Percentiles rank a stretch among this genome's conserved stretches.
Conservation (phyloP, 1,140 invertebrate genomes). For the Matsumurasca onukii region DNA sequence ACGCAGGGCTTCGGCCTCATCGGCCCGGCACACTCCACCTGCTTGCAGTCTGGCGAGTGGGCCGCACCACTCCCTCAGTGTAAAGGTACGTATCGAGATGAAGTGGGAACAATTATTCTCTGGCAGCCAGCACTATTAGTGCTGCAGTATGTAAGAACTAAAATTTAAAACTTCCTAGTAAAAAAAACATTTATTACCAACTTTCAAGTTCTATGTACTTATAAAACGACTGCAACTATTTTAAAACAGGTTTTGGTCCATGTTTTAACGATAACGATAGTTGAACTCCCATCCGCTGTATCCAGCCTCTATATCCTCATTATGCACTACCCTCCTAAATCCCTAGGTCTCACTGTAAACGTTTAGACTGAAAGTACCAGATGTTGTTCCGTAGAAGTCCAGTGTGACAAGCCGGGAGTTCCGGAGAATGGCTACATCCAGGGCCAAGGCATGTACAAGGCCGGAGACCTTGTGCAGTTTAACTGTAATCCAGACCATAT, state of each 20-base stretch:
- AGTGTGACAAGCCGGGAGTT: constrained; percentile 65
- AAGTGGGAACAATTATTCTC: no score
- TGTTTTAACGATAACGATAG: no score
- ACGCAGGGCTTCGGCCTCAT: constrained; percentile 73
- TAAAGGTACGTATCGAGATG: constrained; percentile 65
- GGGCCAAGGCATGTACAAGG: constrained; percentile 65
- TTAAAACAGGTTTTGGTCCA: no score
- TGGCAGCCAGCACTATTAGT: no score
- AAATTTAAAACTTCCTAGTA: not conserved
- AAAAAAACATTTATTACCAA: no score
- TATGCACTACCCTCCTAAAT: no score
- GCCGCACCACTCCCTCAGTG: constrained; percentile 70
- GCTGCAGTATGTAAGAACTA: not conserved
- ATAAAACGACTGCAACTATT: no score
- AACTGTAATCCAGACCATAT: constrained; percentile 85
- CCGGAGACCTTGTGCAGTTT: constrained; percentile 81
- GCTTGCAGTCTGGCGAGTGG: constrained; percentile 78
- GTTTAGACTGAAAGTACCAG: no score
- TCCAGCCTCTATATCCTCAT: no score
- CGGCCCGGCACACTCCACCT: constrained; percentile 71
- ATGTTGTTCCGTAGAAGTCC: constrained; percentile 79
- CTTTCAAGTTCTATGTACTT: no score
- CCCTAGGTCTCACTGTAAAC: no score
- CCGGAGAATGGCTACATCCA: constrained; percentile 76
- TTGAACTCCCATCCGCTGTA: no score